Percentiles rank a stretch among this genome's conserved stretches.
Evolutionary conservation across 1,140 invertebrate species (phyloP).

Genomic region (Cyrtorhinus lividipennis): DNA sequence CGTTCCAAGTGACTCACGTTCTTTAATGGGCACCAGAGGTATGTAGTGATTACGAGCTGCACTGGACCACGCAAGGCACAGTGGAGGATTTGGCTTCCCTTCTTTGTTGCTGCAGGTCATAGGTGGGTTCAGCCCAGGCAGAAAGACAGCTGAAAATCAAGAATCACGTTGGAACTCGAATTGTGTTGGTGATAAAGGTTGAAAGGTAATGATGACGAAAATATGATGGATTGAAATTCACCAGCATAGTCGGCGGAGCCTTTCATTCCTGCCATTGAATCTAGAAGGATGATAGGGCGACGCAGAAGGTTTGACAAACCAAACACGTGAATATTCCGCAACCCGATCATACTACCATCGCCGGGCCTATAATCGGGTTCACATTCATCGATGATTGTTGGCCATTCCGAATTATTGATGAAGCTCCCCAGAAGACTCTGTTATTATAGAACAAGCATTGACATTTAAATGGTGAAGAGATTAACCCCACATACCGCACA

Average conservation of each 20-base stretch:
- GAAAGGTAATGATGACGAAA: neutral
- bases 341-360: constrained; percentile 31
- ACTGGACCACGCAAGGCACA: constrained; percentile 25
- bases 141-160: constrained; percentile 24
- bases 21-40: constrained; percentile 26
- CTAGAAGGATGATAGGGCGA: constrained; percentile 35
- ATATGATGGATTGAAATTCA: neutral
- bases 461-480: no score
- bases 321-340: constrained; percentile 38
- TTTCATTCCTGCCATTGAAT: constrained; percentile 33
- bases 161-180: no score
- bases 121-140: constrained; percentile 24
- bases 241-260: constrained; percentile 26
- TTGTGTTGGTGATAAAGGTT: no score
- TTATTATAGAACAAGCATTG: no score
- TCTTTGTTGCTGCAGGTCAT: constrained; percentile 22
- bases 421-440: constrained; percentile 34
- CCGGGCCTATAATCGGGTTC: constrained; percentile 34
- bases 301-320: constrained; percentile 36
- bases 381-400: constrained; percentile 35
- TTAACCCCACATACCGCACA: no score
- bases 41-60: constrained; percentile 26
- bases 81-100: constrained; percentile 22
- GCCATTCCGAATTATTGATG: constrained; percentile 35
- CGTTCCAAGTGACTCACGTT: constrained; percentile 20